Conservation (phyloP, 2,113 vertebrate species). For the Sinocyclocheilus grahami region DNA sequence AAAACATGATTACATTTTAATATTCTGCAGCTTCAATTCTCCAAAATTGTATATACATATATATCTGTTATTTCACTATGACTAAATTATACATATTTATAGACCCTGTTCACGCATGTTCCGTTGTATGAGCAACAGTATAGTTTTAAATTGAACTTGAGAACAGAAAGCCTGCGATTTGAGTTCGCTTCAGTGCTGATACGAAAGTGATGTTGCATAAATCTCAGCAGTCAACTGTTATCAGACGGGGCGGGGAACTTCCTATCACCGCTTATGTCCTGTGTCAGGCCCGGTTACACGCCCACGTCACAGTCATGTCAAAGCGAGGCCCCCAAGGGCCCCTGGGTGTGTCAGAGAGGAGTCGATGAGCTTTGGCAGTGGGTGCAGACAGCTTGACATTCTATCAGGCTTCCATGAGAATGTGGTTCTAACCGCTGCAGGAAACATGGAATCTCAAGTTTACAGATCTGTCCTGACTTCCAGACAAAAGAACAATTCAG, state of each 20-base stretch:
- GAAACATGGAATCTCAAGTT: neutral
- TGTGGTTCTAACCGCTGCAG: neutral
- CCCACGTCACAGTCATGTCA: neutral
- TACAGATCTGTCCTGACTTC: neutral
- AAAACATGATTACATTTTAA: no score
- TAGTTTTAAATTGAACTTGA: neutral
- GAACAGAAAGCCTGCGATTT: neutral
- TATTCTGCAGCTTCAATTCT: no score
- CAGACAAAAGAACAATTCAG: slow-evolving; percentile 8
- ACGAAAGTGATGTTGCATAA: neutral
- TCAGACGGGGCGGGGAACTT: slow-evolving; percentile 25
- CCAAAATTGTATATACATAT: no score
- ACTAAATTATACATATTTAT: no score
- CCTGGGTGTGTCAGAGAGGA: neutral
- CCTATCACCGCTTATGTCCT: slow-evolving; percentile 16
- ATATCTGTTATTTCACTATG: no score
- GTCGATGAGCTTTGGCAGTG: neutral
- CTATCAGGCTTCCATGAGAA: neutral
- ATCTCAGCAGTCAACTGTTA: neutral
- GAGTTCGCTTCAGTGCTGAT: neutral
- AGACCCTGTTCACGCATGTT: no score
- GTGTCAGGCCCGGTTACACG: slow-evolving; percentile 14
- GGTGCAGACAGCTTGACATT: neutral
- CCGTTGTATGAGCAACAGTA: no score
- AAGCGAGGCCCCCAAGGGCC: neutral